These are phyloP conservation scores for Allophyes oxyacanthae DNA, from an alignment of 2,888 invertebrate genomes.

Conservation along the genomic window DNA sequence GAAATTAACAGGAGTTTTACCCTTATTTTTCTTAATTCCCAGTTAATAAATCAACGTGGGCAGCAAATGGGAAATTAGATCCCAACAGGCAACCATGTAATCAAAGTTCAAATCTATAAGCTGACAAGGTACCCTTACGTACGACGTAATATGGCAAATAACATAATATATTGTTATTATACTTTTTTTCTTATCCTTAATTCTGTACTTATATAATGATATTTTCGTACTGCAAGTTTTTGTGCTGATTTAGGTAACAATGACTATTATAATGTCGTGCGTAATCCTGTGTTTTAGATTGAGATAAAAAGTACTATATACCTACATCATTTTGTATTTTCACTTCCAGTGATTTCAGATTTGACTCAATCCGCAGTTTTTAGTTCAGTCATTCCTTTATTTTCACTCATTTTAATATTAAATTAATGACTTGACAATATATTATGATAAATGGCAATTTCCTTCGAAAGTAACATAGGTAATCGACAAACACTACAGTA, in stretches of 20 bases:
- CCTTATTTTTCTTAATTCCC: conserved; percentile 28
- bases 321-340: too few relatives aligned
- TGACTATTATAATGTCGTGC: conserved; percentile 16
- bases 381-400: too few relatives aligned
- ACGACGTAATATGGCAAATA: conserved; percentile 24
- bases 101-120: conserved; percentile 32
- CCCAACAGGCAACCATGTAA: conserved; percentile 28
- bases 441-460: too few relatives aligned
- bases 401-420: conserved; percentile 3
- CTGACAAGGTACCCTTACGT: conserved; percentile 30
- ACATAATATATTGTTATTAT: conserved; percentile 12
- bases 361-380: too few relatives aligned
- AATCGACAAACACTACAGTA: too few relatives aligned
- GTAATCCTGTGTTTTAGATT: too few relatives aligned
- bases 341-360: too few relatives aligned
- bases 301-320: too few relatives aligned
- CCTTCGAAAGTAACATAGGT: too few relatives aligned
- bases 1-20: conserved; percentile 27
- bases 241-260: not conserved
- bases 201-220: conserved; percentile 10
- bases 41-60: conserved; percentile 14
- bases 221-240: not conserved
- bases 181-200: conserved; percentile 8
- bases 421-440: not conserved
- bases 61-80: conserved; percentile 23